These are phyloP conservation scores for Melolontha melolontha DNA, from an alignment of 2,888 invertebrate genomes.

Conservation along the genomic window DNA sequence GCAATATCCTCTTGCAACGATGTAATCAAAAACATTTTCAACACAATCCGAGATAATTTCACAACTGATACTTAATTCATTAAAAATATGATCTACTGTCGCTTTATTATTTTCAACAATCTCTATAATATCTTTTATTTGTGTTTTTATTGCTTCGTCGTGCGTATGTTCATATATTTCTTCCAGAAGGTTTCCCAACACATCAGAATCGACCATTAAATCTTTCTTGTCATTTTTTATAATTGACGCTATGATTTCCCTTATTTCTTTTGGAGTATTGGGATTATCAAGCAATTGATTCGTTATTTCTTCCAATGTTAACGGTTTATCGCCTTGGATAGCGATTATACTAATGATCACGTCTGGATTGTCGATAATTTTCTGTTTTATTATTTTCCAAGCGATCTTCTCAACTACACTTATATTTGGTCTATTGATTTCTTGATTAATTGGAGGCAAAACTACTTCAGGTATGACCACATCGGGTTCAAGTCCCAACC, in stretches of 20 bases:
- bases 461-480: too few species aligned
- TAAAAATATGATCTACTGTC: background rate
- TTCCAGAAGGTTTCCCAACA: background rate
- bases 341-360: background rate
- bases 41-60: background rate
- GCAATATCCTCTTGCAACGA: background rate
- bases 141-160: background rate
- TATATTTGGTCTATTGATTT: background rate
- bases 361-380: background rate
- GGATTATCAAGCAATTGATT: background rate
- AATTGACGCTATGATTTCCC: background rate
- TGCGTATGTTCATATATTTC: background rate
- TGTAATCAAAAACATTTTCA: background rate
- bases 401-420: background rate
- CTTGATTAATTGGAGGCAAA: too few species aligned
- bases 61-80: background rate
- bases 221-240: background rate
- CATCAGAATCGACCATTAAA: background rate
- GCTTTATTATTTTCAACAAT: background rate
- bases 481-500: background rate
- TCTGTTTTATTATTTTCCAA: slow-evolving; percentile 2
- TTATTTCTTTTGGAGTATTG: background rate
- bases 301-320: too few species aligned
- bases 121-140: background rate
- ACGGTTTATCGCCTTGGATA: too few species aligned